A percentile compares a stretch with the other conserved stretches of the same genome.
These are phyloP conservation scores for Calephelis perditalis DNA, from an alignment of 2,888 invertebrate species.

Conservation along the genomic window DNA sequence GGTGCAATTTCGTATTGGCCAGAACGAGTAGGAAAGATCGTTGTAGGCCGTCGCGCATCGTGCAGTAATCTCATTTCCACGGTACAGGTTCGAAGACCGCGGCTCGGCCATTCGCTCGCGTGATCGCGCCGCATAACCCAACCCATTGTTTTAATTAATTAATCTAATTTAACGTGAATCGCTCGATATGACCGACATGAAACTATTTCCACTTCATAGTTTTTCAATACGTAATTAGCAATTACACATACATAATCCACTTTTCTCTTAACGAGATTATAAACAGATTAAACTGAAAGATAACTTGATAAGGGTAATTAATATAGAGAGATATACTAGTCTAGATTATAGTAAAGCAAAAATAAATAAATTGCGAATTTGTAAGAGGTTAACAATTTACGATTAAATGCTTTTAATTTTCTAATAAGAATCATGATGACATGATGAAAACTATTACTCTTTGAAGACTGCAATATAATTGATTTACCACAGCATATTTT, in stretches of 20 bases:
- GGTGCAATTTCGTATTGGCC: conserved; percentile 37
- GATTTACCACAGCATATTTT: too few relatives aligned
- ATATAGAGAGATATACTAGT: too few relatives aligned
- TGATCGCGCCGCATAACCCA: conserved; percentile 43
- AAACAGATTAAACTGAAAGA: background rate
- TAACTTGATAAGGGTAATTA: too few relatives aligned
- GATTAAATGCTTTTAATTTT: too few relatives aligned
- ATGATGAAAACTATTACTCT: too few relatives aligned
- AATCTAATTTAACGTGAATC: conserved; percentile 49
- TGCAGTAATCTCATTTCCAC: conserved; percentile 71
- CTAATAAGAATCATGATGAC: too few relatives aligned
- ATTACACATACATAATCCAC: background rate
- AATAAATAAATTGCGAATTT: too few relatives aligned
- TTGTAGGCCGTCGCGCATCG: conserved; percentile 59
- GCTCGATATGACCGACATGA: conserved; percentile 12
- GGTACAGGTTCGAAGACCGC: conserved; percentile 62
- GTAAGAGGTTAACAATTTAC: too few relatives aligned
- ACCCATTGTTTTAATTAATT: conserved; percentile 44
- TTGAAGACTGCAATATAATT: too few relatives aligned
- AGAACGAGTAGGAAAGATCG: conserved; percentile 57
- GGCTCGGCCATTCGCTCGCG: conserved; percentile 42
- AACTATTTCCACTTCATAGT: conserved; percentile 10
- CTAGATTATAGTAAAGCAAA: too few relatives aligned
- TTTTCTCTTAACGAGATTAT: conserved; percentile 1
- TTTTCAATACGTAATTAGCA: conserved; percentile 2